A percentile compares a stretch with the other conserved stretches of the same genome.
Evolutionary conservation across 2,113 vertebrate genomes (phyloP).

Genomic region (Excalfactoria chinensis): DNA sequence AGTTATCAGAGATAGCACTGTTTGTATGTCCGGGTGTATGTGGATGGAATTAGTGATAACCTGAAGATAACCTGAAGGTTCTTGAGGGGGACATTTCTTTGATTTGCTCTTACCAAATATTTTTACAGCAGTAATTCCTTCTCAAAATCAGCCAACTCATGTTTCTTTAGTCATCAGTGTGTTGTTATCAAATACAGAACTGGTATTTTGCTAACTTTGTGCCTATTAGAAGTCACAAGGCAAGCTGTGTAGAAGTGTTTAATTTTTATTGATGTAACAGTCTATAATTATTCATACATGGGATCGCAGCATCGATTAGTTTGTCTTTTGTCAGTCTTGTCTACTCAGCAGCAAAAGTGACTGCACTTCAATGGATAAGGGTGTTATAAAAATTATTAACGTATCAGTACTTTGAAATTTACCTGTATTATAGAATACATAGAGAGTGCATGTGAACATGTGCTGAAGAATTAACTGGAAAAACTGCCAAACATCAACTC

Average conservation of each 20-base stretch:
- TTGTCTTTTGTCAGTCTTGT: background rate
- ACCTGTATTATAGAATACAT: background rate
- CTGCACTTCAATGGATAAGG: background rate
- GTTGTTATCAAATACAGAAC: background rate
- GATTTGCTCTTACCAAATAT: background rate
- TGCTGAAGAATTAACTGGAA: background rate
- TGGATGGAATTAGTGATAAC: background rate
- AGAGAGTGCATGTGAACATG: background rate
- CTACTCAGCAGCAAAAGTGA: background rate
- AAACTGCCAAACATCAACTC: background rate
- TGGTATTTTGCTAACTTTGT: background rate
- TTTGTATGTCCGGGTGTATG: background rate
- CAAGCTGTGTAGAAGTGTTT: background rate
- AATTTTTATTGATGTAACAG: background rate
- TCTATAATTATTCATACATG: rapidly evolving
- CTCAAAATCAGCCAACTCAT: background rate
- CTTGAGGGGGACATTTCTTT: background rate
- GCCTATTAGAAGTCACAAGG: background rate
- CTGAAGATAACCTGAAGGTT: no score
- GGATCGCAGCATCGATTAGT: background rate
- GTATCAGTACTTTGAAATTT: background rate
- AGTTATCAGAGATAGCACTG: background rate
- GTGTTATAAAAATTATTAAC: background rate
- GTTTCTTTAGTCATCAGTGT: background rate
- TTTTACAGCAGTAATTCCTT: background rate